Percentiles rank a stretch among this genome's conserved stretches.
Evolutionary conservation across 2,797 vertebrate genomes (phyloP).

Genomic region (Chaetodon trifasciatus): DNA sequence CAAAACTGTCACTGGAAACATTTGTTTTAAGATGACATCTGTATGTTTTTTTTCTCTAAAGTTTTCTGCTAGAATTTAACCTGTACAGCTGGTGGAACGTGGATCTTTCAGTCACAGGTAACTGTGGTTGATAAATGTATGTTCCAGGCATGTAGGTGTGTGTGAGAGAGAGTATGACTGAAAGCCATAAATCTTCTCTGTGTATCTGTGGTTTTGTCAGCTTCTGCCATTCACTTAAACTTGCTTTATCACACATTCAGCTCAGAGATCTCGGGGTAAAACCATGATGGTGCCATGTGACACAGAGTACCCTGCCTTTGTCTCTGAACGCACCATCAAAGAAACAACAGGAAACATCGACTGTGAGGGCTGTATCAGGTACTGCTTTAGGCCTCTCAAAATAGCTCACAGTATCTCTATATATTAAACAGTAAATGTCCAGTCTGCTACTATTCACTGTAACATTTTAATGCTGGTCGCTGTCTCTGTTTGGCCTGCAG

Average conservation of each 20-base stretch:
- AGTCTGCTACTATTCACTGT: neutral
- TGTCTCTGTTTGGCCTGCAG: constrained; percentile 78
- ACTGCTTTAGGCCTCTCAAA: constrained; percentile 61
- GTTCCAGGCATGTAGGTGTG: neutral
- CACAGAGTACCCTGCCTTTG: constrained; percentile 97
- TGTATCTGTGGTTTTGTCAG: neutral
- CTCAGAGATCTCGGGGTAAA: constrained; percentile 91
- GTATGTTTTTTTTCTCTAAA: constrained; percentile 72
- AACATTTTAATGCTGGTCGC: neutral
- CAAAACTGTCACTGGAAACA: neutral
- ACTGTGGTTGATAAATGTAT: neutral
- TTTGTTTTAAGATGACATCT: constrained; percentile 2
- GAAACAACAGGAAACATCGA: constrained; percentile 96
- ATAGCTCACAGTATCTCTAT: neutral
- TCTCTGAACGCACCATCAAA: constrained; percentile 98
- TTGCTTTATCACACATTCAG: constrained; percentile 73
- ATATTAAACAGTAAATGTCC: neutral
- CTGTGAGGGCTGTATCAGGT: constrained; percentile 95
- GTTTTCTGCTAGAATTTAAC: constrained; percentile 98
- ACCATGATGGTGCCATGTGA: constrained; percentile 96
- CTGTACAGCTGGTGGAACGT: constrained; percentile 97
- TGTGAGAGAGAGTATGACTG: neutral
- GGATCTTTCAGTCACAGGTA: constrained; percentile 94
- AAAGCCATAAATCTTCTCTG: neutral
- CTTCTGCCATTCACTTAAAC: neutral